Evolutionary conservation across 1,140 invertebrate species (phyloP).

Genomic region (Phocides pigmalion): DNA sequence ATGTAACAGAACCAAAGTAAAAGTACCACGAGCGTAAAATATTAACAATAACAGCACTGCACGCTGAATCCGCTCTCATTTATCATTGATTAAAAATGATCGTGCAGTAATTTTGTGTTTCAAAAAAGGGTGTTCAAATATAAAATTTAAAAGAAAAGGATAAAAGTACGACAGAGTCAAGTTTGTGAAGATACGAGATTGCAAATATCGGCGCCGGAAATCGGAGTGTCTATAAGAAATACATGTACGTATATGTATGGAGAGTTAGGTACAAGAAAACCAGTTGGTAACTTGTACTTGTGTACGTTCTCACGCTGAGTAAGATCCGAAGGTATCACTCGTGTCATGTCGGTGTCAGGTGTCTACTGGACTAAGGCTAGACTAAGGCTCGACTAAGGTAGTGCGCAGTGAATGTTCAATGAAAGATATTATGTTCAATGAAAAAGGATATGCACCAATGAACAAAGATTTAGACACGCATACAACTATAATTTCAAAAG

Average conservation of each 20-base stretch:
- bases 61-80: no score
- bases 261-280: conserved; percentile 14
- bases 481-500: background rate
- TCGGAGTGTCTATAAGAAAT: background rate
- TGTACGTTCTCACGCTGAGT: conserved; percentile 13
- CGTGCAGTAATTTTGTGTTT: no score
- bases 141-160: no score
- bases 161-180: background rate
- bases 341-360: conserved; percentile 8
- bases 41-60: no score
- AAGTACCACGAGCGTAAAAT: no score
- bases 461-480: background rate
- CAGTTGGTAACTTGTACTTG: conserved; percentile 1
- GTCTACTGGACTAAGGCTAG: background rate
- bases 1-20: no score
- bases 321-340: conserved; percentile 6
- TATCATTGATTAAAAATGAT: no score
- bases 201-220: no score
- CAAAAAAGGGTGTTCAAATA: no score
- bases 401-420: conserved; percentile 17
- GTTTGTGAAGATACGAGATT: no score
- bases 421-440: conserved; percentile 29
- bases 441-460: conserved; percentile 16
- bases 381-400: conserved; percentile 13
- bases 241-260: no score